Conservation (phyloP, 2,113 vertebrate species). For the Takifugu flavidus region DNA sequence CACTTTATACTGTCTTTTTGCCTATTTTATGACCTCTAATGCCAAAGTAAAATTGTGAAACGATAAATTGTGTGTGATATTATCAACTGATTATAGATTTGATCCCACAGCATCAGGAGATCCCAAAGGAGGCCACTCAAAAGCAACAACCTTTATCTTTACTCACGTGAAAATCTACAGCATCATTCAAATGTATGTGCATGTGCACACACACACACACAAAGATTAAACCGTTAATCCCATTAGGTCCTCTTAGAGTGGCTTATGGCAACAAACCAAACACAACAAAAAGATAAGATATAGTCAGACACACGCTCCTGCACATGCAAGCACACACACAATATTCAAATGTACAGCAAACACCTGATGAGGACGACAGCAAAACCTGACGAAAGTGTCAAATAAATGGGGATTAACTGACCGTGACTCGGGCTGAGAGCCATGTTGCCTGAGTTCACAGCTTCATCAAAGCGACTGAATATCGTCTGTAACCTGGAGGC, state of each 20-base stretch:
- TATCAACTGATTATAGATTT: too few species aligned
- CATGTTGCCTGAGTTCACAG: conserved; percentile 88
- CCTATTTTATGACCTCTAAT: too few species aligned
- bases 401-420: conserved; percentile 71
- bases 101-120: neutral
- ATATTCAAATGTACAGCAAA: conserved; percentile 9
- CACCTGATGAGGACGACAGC: neutral
- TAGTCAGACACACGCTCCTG: conserved; percentile 18
- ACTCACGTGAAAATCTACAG: neutral
- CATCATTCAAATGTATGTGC: neutral
- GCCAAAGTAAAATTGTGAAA: too few species aligned
- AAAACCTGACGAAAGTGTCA: conserved; percentile 2
- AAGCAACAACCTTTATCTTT: conserved; percentile 5
- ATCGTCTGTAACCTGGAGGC: conserved; percentile 87
- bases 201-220: conserved; percentile 4
- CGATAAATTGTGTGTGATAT: too few species aligned
- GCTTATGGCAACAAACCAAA: conserved; percentile 44
- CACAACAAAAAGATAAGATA: conserved; percentile 42
- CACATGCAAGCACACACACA: conserved; percentile 20
- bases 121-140: neutral
- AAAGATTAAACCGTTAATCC: conserved; percentile 60
- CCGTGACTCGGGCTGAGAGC: conserved; percentile 85
- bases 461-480: conserved; percentile 93
- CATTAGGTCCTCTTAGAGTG: conserved; percentile 53
- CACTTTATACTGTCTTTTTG: neutral